phyloP scores from a whole-genome alignment of 2,888 invertebrate species.

The Junonia oenone region DNA sequence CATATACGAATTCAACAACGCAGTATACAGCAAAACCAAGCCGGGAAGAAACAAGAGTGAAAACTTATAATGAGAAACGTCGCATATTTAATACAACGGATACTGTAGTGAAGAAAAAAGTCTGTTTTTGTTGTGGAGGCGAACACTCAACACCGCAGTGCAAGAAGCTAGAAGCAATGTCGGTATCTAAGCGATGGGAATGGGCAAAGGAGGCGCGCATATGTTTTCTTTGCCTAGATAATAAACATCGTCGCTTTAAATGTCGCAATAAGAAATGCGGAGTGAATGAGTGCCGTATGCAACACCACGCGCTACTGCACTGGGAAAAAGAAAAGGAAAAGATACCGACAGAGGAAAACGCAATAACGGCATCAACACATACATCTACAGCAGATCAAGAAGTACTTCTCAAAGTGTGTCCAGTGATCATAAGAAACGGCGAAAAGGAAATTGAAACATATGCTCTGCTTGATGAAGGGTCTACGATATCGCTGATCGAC shows the following conservation, averaged over 20 bases:
- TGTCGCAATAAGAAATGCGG: not conserved
- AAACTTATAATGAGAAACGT: too few relatives aligned
- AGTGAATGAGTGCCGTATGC: constrained; percentile 4
- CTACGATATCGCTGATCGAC: too few relatives aligned
- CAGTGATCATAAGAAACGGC: not conserved
- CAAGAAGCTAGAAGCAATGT: not conserved
- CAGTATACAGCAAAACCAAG: not conserved
- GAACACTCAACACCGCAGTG: constrained; percentile 7
- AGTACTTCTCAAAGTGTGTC: constrained; percentile 13
- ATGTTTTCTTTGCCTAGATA: constrained; percentile 16
- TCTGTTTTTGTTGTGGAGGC: constrained; percentile 3
- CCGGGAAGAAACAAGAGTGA: too few relatives aligned
- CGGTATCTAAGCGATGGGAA: constrained; percentile 9
- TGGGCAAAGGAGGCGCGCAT: not conserved
- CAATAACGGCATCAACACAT: not conserved
- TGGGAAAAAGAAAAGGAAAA: not conserved
- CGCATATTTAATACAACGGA: not conserved
- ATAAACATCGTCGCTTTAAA: not conserved
- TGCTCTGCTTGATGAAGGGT: not conserved
- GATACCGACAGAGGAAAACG: not conserved
- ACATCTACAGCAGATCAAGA: not conserved
- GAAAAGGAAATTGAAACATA: not conserved
- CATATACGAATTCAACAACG: not conserved
- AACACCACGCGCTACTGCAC: constrained; percentile 15
- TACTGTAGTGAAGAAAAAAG: not conserved